Base-by-base conservation (phyloP, 2,113 vertebrate species). In the Notothenia coriiceps region DNA sequence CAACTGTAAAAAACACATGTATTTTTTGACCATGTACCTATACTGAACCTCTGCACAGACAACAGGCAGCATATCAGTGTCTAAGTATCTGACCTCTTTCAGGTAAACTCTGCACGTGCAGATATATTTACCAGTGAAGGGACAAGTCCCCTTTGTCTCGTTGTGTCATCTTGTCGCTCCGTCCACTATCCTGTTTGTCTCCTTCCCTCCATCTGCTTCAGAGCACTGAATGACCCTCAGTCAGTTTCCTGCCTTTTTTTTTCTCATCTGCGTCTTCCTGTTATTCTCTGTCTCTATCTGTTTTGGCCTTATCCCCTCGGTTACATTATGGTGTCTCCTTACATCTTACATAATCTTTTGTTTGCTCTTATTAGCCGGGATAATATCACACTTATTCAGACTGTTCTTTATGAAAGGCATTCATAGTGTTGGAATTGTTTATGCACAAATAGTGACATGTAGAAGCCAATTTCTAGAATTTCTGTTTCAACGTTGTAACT, bases 181-280 rank as follows among this genome's bases (percentile, higher is more conserved):
- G 10, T 82, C 76, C 67, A 20, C 76, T 79, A 89, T 93, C 93
- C 91, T 92, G 90, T 93, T 91, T 91, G 87, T 90, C 84, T 88
- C 76, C 78, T 83, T 91, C 82, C 49, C 78, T 87, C 73, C 88
- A 92, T 93, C 90, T 87, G 87, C 47, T 61, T 70, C 74, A 65
- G 70, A 65, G 89, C 84, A 63, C 75, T 1, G 25, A 83, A 62
- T 76, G 67, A 88, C 79, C 82, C 76, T 68, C 59, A 64, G 72
- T 92, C 78, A 18, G 76, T 85, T 95, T 95, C 94, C 95, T 94
- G 91, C 76, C 90, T 93, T 94, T 94, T 90, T 93, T 93, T 83
- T 46, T 70, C 85, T 80, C 78, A 52, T 87, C 84, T 86, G 79
- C 83, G 71, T 90, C 86, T 94, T 94, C 91, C 94, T 92, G 94